These are phyloP conservation scores for Ophion slaviceki DNA, from an alignment of 2,888 invertebrate species.

Conservation along the genomic window DNA sequence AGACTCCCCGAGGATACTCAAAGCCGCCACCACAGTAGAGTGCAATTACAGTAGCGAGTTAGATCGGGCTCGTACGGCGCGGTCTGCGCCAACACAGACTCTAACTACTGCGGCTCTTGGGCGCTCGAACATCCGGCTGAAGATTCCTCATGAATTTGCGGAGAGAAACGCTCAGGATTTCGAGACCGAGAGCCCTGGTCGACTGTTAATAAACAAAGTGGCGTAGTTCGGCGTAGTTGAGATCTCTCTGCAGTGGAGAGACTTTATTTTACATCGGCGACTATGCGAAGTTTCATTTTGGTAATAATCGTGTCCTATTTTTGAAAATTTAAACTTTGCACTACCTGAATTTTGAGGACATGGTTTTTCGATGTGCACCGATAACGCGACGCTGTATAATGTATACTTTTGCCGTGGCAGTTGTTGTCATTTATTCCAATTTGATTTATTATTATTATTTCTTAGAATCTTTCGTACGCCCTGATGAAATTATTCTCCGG, in stretches of 20 bases:
- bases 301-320: too few relatives aligned
- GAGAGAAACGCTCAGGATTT: conserved; percentile 51
- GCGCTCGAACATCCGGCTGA: conserved; percentile 22
- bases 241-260: background rate
- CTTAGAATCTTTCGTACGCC: too few relatives aligned
- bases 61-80: conserved; percentile 55
- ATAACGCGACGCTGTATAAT: too few relatives aligned
- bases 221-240: background rate
- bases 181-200: conserved; percentile 25
- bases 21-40: conserved; percentile 51
- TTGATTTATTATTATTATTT: too few relatives aligned
- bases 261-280: too few relatives aligned
- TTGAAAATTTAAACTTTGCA: too few relatives aligned
- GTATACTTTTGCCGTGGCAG: too few relatives aligned
- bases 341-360: too few relatives aligned
- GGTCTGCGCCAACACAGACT: conserved; percentile 56
- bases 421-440: too few relatives aligned
- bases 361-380: too few relatives aligned
- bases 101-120: conserved; percentile 53
- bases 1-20: conserved; percentile 55
- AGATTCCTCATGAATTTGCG: conserved; percentile 53
- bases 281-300: too few relatives aligned
- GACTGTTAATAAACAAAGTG: conserved; percentile 19
- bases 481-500: too few relatives aligned
- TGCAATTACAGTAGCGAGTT: conserved; percentile 63